Percentiles rank a stretch among this genome's conserved stretches.
Conservation (phyloP, 2,113 vertebrate species). For the Crocuta crocuta region DNA sequence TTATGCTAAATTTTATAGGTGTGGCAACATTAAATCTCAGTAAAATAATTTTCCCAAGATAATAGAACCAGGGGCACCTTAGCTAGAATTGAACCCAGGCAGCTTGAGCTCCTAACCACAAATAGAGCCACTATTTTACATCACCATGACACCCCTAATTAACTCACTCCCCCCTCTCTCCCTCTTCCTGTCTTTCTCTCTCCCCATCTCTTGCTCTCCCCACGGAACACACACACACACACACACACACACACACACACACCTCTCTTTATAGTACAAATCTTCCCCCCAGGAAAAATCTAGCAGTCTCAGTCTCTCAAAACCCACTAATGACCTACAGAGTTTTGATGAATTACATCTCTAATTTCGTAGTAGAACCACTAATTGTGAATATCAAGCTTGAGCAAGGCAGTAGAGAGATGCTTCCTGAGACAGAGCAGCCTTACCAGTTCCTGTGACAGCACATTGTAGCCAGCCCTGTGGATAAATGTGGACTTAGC, state of each 20-base stretch:
- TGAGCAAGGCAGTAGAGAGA: background rate
- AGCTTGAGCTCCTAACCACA: background rate
- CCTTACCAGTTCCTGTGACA: background rate
- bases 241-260: background rate
- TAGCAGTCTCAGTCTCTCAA: background rate
- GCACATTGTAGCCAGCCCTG: conserved; percentile 25
- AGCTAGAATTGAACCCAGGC: background rate
- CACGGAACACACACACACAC: background rate
- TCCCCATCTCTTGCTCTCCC: background rate
- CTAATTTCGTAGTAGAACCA: conserved; percentile 1
- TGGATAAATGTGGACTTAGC: conserved; percentile 67
- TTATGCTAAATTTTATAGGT: background rate
- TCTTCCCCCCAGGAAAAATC: background rate
- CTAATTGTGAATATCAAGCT: conserved; percentile 50
- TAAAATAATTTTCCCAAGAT: background rate
- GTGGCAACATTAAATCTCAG: background rate
- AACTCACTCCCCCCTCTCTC: background rate
- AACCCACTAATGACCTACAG: background rate
- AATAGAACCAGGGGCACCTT: background rate
- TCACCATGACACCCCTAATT: background rate
- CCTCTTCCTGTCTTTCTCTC: background rate
- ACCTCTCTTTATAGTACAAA: background rate
- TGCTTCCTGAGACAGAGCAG: background rate
- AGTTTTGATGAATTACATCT: conserved; percentile 11
- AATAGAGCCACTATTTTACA: background rate